These are phyloP conservation scores for Tenodera sinensis DNA, from an alignment of 2,888 invertebrate genomes.

Conservation along the genomic window DNA sequence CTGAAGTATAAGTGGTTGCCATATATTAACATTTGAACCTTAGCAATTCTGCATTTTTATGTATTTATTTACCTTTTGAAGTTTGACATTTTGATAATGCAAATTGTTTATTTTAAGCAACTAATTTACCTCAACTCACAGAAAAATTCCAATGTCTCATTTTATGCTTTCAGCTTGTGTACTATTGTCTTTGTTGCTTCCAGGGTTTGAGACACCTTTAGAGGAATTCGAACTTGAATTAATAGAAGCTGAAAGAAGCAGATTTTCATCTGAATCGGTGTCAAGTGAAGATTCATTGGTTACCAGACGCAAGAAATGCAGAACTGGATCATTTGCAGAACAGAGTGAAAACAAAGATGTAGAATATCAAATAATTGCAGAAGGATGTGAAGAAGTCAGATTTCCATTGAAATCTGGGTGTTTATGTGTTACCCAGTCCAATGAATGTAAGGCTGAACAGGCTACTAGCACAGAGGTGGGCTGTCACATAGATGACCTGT, in stretches of 20 bases:
- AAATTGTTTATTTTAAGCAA: too few relatives aligned
- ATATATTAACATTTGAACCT: too few relatives aligned
- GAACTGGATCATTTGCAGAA: neutral
- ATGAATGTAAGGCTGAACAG: neutral
- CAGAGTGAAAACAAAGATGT: neutral
- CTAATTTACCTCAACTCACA: too few relatives aligned
- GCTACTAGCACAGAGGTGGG: neutral
- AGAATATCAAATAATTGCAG: neutral
- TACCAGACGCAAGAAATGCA: neutral
- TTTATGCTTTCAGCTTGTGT: too few relatives aligned
- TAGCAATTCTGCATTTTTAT: too few relatives aligned
- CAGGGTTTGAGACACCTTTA: constrained; percentile 39
- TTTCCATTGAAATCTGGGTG: neutral
- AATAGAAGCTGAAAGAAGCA: constrained; percentile 38
- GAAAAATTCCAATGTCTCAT: too few relatives aligned
- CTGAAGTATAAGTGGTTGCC: too few relatives aligned
- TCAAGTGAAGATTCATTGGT: neutral
- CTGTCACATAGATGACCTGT: neutral
- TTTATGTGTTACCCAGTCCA: too few relatives aligned
- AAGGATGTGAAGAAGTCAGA: neutral
- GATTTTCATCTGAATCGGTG: neutral
- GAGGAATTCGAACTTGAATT: constrained; percentile 45
- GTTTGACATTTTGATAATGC: too few relatives aligned
- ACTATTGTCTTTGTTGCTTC: neutral
- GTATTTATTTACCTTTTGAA: too few relatives aligned